These are phyloP conservation scores for Macaria liturata DNA, from an alignment of 2,888 invertebrate genomes.

Conservation along the genomic window DNA sequence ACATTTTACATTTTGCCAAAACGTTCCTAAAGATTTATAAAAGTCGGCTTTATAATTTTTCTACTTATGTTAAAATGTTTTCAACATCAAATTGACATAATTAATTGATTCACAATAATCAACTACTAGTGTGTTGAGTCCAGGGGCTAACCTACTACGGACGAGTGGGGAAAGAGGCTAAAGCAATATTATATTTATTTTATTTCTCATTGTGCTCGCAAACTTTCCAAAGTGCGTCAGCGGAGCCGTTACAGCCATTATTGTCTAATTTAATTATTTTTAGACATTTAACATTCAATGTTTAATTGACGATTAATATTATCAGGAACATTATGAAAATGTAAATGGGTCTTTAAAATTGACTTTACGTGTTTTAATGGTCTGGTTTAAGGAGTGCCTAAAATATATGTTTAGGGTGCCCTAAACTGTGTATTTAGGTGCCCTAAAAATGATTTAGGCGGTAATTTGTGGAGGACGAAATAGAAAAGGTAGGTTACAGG, in stretches of 20 bases:
- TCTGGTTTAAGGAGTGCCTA: constrained; percentile 12
- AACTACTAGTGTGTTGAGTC: constrained; percentile 21
- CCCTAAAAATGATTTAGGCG: background rate
- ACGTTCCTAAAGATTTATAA: too few species aligned
- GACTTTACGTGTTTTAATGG: constrained; percentile 18
- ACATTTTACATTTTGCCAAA: too few species aligned
- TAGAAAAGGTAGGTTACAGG: constrained; percentile 7
- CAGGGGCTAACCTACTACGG: constrained; percentile 12
- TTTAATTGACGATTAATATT: constrained; percentile 27
- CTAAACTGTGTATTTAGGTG: background rate
- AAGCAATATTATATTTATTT: constrained; percentile 5
- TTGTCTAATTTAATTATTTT: constrained; percentile 21
- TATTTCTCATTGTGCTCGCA: constrained; percentile 4
- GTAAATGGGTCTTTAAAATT: constrained; percentile 22
- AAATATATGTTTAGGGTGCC: constrained; percentile 3
- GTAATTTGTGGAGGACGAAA: background rate
- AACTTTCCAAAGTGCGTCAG: constrained; percentile 5
- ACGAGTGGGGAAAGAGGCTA: constrained; percentile 4
- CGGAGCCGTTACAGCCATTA: constrained; percentile 11
- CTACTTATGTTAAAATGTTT: constrained; percentile 21
- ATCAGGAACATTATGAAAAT: constrained; percentile 23
- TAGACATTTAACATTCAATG: constrained; percentile 15
- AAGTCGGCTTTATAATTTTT: constrained; percentile 1
- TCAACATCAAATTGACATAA: constrained; percentile 63
- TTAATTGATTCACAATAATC: constrained; percentile 62